phyloP scores from a whole-genome alignment of 2,113 vertebrate species.

The Gadus chalcogrammus region DNA sequence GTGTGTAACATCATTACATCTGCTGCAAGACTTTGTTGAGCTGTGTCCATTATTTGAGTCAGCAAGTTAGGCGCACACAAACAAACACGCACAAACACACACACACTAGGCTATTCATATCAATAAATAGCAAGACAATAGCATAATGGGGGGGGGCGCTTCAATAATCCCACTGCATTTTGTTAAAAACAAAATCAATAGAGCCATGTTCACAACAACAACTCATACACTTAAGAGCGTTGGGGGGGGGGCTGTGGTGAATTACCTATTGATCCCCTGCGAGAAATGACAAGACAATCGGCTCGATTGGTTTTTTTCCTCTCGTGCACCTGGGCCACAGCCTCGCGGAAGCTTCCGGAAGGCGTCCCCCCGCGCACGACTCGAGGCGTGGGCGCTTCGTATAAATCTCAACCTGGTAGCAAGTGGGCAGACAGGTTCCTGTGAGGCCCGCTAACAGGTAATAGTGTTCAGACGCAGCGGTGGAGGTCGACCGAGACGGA shows the following conservation, averaged over 20 bases:
- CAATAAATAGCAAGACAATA: slow-evolving; percentile 25
- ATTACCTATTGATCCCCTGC: slow-evolving; percentile 67
- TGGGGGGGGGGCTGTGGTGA: slow-evolving; percentile 56
- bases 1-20: not conserved
- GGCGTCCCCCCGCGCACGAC: slow-evolving; percentile 22
- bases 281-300: slow-evolving; percentile 32
- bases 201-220: slow-evolving; percentile 51
- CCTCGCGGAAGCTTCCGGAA: slow-evolving; percentile 30
- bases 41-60: not conserved
- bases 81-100: slow-evolving; percentile 15
- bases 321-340: slow-evolving; percentile 42
- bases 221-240: slow-evolving; percentile 57
- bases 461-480: too few species aligned
- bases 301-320: slow-evolving; percentile 12
- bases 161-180: slow-evolving; percentile 64
- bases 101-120: not conserved
- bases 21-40: not conserved
- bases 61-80: not conserved
- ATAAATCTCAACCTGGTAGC: too few species aligned
- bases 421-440: too few species aligned
- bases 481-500: too few species aligned
- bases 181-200: slow-evolving; percentile 65
- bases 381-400: slow-evolving; percentile 29
- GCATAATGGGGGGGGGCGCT: slow-evolving; percentile 25
- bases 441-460: too few species aligned